These are phyloP conservation scores for Etia nguti DNA, from an alignment of 2,113 vertebrate genomes.

Conservation along the genomic window DNA sequence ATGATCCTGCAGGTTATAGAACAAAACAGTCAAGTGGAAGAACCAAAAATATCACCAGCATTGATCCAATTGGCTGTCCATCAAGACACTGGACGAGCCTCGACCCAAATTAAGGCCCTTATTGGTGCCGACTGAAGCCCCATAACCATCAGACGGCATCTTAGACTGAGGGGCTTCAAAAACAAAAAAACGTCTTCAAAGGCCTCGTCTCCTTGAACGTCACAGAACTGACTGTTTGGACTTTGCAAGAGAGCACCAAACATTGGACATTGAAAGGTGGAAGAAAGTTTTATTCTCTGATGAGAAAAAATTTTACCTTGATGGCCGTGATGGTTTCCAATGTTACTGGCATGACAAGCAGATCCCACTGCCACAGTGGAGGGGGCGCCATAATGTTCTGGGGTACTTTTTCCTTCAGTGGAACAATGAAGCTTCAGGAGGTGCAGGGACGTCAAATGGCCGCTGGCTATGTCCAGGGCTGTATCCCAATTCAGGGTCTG, in stretches of 20 bases:
- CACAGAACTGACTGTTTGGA: not conserved
- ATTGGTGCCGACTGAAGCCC: not conserved
- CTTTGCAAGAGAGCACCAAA: fast-evolving
- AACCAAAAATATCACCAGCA: not conserved
- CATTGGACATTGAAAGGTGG: not conserved
- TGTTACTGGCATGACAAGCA: not conserved
- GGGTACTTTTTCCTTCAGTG: not conserved
- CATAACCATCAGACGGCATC: not conserved
- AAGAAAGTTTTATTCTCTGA: not conserved
- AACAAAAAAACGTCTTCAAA: not conserved
- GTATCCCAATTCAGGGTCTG: too few relatives aligned
- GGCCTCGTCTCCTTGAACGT: not conserved
- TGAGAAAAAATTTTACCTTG: not conserved
- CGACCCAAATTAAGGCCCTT: not conserved
- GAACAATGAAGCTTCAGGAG: not conserved
- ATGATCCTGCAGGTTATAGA: not conserved
- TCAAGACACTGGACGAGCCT: not conserved
- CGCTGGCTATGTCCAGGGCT: not conserved
- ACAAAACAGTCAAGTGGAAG: not conserved
- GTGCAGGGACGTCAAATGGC: not conserved
- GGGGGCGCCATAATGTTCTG: not conserved
- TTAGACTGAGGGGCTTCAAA: not conserved
- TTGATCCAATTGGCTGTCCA: not conserved
- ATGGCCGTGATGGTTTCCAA: not conserved
- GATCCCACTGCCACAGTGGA: not conserved